These are phyloP conservation scores for Ancistrus triradiatus DNA, from an alignment of 2,113 vertebrate species.

Conservation along the genomic window DNA sequence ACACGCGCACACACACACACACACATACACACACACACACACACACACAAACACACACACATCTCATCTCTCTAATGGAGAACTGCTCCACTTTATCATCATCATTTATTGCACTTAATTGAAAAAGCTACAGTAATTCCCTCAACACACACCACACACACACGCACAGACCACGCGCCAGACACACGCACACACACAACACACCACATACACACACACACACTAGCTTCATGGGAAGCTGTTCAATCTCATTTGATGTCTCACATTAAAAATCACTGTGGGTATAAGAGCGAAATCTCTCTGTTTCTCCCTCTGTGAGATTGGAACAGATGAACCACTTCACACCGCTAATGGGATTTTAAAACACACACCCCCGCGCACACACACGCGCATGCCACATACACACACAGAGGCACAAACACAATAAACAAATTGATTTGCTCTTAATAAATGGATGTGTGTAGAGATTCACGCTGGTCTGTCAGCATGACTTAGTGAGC, in stretches of 20 bases:
- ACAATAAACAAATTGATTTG: background rate
- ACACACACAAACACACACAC: too few relatives aligned
- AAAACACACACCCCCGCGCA: background rate
- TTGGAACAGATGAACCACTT: background rate
- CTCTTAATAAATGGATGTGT: background rate
- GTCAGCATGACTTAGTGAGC: background rate
- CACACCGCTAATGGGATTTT: background rate
- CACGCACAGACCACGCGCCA: background rate
- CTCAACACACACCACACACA: constrained; percentile 1
- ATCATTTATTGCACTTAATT: constrained; percentile 9
- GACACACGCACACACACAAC: constrained; percentile 7
- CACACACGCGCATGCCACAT: background rate
- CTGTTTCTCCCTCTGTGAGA: constrained; percentile 1
- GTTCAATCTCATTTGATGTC: background rate
- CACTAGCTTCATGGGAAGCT: background rate
- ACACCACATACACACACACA: constrained; percentile 6
- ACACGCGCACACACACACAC: too few relatives aligned
- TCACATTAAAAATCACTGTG: constrained; percentile 11
- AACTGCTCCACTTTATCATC: constrained; percentile 17
- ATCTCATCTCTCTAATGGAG: constrained; percentile 21
- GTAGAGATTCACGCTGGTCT: background rate
- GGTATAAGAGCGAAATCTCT: constrained; percentile 6
- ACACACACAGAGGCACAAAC: background rate
- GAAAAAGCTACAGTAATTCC: background rate
- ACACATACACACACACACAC: constrained; percentile 7